Evolutionary conservation across 2,888 invertebrate genomes (phyloP).

Genomic region (Hemicrepidius hirtus): DNA sequence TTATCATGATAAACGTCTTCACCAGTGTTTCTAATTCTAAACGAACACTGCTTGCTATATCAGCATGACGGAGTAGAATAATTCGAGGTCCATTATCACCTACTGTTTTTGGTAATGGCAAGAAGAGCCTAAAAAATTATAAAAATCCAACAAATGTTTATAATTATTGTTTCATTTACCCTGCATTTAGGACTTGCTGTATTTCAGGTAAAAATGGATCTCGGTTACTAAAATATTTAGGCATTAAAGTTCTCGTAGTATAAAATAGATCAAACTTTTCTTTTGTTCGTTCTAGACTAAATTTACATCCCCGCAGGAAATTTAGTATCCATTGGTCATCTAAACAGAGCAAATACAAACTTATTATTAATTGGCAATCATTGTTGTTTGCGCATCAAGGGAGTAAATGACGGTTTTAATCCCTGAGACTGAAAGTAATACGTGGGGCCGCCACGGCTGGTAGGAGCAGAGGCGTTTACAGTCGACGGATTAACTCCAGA

Average conservation of each 20-base stretch:
- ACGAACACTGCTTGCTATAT: too few species aligned
- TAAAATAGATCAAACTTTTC: slow-evolving; percentile 77
- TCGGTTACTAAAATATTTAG: slow-evolving; percentile 75
- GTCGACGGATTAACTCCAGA: too few species aligned
- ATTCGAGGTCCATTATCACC: slow-evolving; percentile 21
- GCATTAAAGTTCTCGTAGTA: slow-evolving; percentile 75
- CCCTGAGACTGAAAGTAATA: too few species aligned
- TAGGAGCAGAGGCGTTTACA: too few species aligned
- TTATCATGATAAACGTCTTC: slow-evolving; percentile 73
- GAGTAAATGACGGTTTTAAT: too few species aligned
- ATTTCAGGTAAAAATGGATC: slow-evolving; percentile 69
- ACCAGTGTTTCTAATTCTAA: slow-evolving; percentile 6
- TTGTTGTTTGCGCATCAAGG: too few species aligned
- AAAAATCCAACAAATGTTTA: slow-evolving; percentile 74
- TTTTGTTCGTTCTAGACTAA: slow-evolving; percentile 74
- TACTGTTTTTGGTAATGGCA: slow-evolving; percentile 21
- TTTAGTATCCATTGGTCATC: slow-evolving; percentile 75
- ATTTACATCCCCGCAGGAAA: slow-evolving; percentile 75
- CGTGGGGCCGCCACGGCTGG: too few species aligned
- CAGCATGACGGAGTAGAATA: not conserved
- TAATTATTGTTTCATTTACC: slow-evolving; percentile 71
- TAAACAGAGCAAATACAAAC: too few species aligned
- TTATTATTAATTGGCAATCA: too few species aligned
- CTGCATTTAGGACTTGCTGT: slow-evolving; percentile 66
- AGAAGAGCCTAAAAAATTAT: not conserved